Conservation (phyloP, 2,888 invertebrate species). For the Philereme transversata region DNA sequence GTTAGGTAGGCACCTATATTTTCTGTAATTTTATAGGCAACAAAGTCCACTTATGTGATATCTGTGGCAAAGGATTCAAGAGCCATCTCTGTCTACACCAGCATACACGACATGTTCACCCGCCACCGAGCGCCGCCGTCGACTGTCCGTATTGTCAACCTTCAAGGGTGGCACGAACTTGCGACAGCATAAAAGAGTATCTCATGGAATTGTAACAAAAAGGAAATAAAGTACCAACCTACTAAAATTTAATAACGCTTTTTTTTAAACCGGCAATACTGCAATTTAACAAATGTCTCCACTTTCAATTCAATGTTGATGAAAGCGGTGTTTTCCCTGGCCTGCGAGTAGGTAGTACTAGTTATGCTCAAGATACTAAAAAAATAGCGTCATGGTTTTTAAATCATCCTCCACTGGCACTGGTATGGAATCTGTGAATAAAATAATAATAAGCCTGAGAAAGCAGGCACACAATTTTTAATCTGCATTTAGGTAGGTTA, state of each 20-base stretch:
- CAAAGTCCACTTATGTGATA: constrained; percentile 47
- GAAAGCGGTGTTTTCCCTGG: too few relatives aligned
- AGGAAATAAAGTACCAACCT: background rate
- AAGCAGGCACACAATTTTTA: too few relatives aligned
- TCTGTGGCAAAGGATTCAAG: constrained; percentile 52
- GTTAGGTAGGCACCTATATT: background rate
- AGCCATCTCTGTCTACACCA: constrained; percentile 52
- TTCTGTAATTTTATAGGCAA: constrained; percentile 39
- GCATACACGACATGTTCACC: constrained; percentile 53
- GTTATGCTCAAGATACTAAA: too few relatives aligned
- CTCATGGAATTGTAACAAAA: background rate
- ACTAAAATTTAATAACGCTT: background rate
- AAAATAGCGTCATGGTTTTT: too few relatives aligned
- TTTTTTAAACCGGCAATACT: background rate
- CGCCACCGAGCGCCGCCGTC: constrained; percentile 47
- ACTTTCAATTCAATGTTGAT: too few relatives aligned
- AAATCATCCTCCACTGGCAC: too few relatives aligned
- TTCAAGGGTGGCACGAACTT: constrained; percentile 3
- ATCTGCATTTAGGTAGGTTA: too few relatives aligned
- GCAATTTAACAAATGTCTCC: too few relatives aligned
- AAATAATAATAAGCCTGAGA: too few relatives aligned
- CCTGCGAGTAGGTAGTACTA: too few relatives aligned
- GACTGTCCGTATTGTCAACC: constrained; percentile 47
- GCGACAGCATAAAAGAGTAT: background rate
- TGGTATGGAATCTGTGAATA: too few relatives aligned